Percentiles rank a stretch among this genome's conserved stretches.
Conservation (phyloP, 2,113 vertebrate species). For the Phyllostomus discolor region DNA sequence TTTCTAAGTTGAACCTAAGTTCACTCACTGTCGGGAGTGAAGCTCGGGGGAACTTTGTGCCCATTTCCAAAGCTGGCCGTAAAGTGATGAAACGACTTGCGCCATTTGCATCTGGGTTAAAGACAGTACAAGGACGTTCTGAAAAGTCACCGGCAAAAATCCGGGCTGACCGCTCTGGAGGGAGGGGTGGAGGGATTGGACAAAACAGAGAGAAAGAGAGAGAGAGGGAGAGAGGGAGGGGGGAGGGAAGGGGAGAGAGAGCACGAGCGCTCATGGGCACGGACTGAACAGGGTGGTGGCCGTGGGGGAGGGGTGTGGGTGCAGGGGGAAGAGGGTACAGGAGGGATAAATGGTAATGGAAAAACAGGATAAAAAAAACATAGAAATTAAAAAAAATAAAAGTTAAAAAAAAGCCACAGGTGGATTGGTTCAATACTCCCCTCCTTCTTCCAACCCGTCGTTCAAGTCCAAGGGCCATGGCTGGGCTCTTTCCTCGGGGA, state of each 20-base stretch:
- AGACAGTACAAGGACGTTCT: background rate
- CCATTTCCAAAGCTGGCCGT: background rate
- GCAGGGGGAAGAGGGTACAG: too few relatives aligned
- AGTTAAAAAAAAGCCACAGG: background rate
- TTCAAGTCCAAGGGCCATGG: fast-evolving
- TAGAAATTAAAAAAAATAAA: too few relatives aligned
- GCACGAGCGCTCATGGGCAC: too few relatives aligned
- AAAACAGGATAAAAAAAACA: too few relatives aligned
- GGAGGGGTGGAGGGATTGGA: too few relatives aligned
- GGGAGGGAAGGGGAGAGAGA: too few relatives aligned
- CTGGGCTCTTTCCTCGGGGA: background rate
- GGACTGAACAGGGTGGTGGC: too few relatives aligned
- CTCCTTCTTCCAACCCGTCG: background rate
- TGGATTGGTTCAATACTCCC: background rate
- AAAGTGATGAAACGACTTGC: background rate
- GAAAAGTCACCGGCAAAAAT: fast-evolving
- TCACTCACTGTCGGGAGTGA: background rate
- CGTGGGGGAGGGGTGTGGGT: too few relatives aligned
- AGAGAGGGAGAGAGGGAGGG: too few relatives aligned
- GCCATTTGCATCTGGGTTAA: fast-evolving
- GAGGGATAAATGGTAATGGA: too few relatives aligned
- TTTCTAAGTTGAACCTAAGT: background rate
- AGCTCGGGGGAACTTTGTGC: fast-evolving
- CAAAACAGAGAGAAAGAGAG: too few relatives aligned
- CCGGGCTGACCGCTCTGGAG: too few relatives aligned